Evolutionary conservation across 1,140 invertebrate genomes (phyloP).

Genomic region (Teleogryllus occipitalis): DNA sequence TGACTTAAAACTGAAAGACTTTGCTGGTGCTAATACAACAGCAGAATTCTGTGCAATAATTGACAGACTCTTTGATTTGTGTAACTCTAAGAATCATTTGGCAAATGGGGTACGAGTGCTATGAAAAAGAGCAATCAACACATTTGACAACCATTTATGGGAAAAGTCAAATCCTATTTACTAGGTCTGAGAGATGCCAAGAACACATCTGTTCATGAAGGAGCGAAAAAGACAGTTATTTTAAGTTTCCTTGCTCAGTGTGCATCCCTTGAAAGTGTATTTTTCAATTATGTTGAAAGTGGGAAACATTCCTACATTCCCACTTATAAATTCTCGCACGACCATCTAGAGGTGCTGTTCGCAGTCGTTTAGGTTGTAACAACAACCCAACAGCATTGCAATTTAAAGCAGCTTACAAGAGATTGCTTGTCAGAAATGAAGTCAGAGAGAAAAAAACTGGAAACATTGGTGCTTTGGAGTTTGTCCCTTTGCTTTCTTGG

Average conservation of each 20-base stretch:
- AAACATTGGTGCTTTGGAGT: neutral
- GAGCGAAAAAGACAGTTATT: neutral
- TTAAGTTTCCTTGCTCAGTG: neutral
- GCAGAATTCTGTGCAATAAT: no score
- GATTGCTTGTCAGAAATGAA: neutral
- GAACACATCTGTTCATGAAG: neutral
- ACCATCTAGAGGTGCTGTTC: neutral
- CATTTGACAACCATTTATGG: neutral
- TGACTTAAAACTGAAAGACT: no score
- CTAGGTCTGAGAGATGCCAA: neutral
- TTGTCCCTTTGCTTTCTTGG: neutral
- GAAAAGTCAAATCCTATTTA: neutral
- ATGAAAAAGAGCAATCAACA: neutral
- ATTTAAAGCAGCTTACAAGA: neutral
- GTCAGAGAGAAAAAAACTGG: neutral
- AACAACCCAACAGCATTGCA: neutral
- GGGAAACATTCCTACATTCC: neutral
- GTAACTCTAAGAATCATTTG: no score
- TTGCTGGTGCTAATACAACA: no score
- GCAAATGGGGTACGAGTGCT: no score
- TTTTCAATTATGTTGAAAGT: neutral
- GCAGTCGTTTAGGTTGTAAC: neutral
- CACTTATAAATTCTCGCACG: neutral
- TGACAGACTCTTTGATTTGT: no score
- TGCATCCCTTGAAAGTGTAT: neutral